These are phyloP conservation scores for Pseudachorutes palmiensis DNA, from an alignment of 1,140 invertebrate species.

Conservation along the genomic window DNA sequence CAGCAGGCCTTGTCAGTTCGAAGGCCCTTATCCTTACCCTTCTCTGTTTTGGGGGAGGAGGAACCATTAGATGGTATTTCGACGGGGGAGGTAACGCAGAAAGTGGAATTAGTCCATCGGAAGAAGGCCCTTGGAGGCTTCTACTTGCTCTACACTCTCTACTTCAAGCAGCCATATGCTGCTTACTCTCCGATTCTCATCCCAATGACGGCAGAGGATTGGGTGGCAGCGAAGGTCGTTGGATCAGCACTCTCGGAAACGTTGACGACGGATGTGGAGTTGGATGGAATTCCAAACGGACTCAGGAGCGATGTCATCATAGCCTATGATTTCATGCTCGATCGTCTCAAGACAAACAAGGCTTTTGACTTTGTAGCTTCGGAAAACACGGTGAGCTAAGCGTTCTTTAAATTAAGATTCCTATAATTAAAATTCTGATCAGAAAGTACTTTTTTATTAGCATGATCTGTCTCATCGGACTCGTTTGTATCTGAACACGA, in stretches of 20 bases:
- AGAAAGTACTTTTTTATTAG: not conserved
- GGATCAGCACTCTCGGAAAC: not conserved
- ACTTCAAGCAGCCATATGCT: not conserved
- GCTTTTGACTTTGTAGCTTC: not conserved
- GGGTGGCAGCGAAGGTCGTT: not conserved
- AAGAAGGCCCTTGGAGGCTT: conserved; percentile 1
- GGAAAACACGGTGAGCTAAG: not conserved
- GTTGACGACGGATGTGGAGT: not conserved
- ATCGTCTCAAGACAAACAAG: not conserved
- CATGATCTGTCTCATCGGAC: not conserved
- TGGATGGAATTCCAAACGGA: not conserved
- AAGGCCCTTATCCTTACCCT: not conserved
- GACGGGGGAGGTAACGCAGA: not conserved
- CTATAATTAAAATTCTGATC: not conserved
- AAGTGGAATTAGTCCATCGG: not conserved
- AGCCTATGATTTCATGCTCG: conserved; percentile 8
- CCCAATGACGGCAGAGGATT: not conserved
- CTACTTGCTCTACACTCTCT: not conserved
- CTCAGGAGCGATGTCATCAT: too few species aligned
- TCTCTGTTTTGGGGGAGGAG: not conserved
- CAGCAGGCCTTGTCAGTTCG: not conserved
- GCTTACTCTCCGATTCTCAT: not conserved
- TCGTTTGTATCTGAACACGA: not conserved
- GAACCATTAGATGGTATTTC: not conserved
- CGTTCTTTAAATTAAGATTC: not conserved